Evolutionary conservation across 2,888 invertebrate genomes (phyloP), one percentile per base, ranked within the genome.

Genomic region (Tolmerus cingulatus): DNA sequence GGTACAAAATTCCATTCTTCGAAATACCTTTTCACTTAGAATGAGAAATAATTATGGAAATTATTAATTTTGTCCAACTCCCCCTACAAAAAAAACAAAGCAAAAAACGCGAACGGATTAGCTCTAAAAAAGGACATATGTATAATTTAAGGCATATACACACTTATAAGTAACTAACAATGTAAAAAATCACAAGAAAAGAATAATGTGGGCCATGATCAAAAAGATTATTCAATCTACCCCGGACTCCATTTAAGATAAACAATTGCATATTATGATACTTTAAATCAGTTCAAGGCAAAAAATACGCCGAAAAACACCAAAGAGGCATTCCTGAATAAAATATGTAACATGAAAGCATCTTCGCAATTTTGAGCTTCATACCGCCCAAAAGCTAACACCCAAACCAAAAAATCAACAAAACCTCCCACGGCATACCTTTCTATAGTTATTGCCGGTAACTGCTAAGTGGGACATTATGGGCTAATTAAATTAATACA

Each of bases 401-500:
- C 19, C 66, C 9, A 27, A 66, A 23, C 27, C 27, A 66, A 66
- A 12, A 4, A 66, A 8, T 66, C 19, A 66, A 66, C 78, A 43
- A 40, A 78, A 19, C 78, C 43, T 12, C 78, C 78, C 40, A 78
- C 43, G 4, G 12, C 43, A 78, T n/a, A 51, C 51, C 51, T 66
- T 27, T 23, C 19, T 16, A 14, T 12, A 12, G 19, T 23, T 66
- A 23, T 66, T 66, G 66, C 27, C 19, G 23, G 23, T 19, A 12
- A 9, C 66, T 23, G 66, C 23, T 66, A 78, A 19, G 43, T 78
- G 37, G 43, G 78, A 43, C 43, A 78, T 78, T 78, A 23, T 12
- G 37, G 37, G 78, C 43, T 78, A 78, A 78, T 78, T 78, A 78
- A 43, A 40, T 43, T 78, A 78, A n/a, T 23, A 43, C n/a, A 78